Evolutionary conservation across 2,113 vertebrate species (phyloP).

Genomic region (Oenanthe melanoleuca): DNA sequence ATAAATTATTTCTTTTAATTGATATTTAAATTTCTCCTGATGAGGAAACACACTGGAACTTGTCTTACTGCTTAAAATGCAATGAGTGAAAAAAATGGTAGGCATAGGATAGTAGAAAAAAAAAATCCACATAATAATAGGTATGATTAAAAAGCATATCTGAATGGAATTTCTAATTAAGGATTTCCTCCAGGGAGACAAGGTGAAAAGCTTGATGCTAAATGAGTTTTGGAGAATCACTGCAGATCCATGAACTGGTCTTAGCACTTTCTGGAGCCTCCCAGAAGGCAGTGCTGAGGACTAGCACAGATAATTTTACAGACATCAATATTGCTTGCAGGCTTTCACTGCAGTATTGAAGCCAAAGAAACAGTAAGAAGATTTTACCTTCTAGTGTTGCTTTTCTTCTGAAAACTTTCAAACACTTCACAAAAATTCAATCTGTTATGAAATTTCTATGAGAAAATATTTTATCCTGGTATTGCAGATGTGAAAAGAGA

Average conservation of each 20-base stretch:
- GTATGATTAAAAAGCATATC: constrained; percentile 25
- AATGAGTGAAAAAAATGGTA: background rate
- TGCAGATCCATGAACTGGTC: background rate
- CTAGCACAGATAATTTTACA: background rate
- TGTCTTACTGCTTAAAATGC: background rate
- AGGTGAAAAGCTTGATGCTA: background rate
- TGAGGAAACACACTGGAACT: background rate
- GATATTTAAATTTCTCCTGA: background rate
- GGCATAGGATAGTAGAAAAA: background rate
- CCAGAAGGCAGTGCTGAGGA: rapidly evolving
- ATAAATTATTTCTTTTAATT: background rate
- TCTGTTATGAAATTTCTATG: background rate
- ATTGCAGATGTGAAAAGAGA: background rate
- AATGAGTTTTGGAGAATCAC: background rate
- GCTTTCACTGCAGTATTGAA: background rate
- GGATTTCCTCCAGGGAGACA: background rate
- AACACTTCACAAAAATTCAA: background rate
- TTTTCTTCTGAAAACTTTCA: background rate
- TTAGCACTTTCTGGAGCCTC: background rate
- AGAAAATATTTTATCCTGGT: background rate
- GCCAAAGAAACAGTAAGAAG: background rate
- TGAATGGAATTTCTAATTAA: constrained; percentile 39
- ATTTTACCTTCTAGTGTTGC: background rate
- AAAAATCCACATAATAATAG: background rate
- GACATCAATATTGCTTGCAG: background rate